A percentile compares a stretch with the other conserved stretches of the same genome.
These are phyloP conservation scores for Poliocrania exsul DNA, from an alignment of 2,797 vertebrate genomes.

Conservation along the genomic window DNA sequence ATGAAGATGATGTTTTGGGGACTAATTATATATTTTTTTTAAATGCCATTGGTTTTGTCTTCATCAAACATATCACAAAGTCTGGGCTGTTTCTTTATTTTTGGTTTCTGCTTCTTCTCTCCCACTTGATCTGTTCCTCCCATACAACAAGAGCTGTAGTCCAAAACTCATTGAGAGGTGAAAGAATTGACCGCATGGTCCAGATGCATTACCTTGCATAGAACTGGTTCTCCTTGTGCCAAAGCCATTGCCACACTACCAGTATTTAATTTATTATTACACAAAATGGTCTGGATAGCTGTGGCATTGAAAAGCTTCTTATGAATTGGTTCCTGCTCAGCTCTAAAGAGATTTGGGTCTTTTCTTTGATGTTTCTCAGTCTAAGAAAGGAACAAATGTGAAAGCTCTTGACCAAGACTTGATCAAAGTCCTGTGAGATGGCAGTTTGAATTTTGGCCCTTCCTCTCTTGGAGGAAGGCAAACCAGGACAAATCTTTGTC, in stretches of 20 bases:
- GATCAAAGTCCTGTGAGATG: background rate
- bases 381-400: background rate
- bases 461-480: background rate
- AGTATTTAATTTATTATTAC: background rate
- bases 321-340: background rate
- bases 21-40: background rate
- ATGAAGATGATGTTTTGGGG: background rate
- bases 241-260: background rate
- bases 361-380: background rate
- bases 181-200: background rate
- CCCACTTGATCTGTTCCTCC: background rate
- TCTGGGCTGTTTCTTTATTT: background rate
- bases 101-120: background rate
- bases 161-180: background rate
- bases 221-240: background rate
- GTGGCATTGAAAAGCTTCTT: constrained; percentile 8
- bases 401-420: background rate
- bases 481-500: background rate
- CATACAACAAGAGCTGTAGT: background rate
- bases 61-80: background rate
- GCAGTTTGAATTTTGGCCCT: background rate
- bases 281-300: background rate
- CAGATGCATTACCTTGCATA: background rate
- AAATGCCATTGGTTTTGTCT: background rate
- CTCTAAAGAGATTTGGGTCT: background rate